A percentile compares a stretch with the other conserved stretches of the same genome.
Conservation (phyloP, 2,113 vertebrate genomes). For the Condylura cristata region DNA sequence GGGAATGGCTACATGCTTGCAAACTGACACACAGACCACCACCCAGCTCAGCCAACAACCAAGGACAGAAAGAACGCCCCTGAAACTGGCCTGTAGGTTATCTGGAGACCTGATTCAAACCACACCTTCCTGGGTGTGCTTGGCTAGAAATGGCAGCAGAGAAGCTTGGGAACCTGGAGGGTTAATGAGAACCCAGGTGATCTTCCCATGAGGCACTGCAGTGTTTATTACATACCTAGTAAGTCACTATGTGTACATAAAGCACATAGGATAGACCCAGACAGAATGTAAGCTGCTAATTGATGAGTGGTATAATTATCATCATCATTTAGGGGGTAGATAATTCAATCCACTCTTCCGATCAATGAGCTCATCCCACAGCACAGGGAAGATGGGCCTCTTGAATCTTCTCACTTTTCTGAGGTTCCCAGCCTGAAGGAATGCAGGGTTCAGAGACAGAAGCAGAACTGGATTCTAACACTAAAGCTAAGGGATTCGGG, state of each 20-base stretch:
- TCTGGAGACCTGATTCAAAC: neutral
- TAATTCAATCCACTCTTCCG: neutral
- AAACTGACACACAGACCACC: neutral
- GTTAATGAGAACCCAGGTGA: rapidly evolving
- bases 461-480: neutral
- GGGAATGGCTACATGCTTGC: rapidly evolving
- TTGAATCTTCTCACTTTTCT: neutral
- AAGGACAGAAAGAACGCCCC: neutral
- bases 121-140: neutral
- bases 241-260: neutral
- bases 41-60: neutral
- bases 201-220: neutral
- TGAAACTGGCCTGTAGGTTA: neutral
- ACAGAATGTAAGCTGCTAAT: no score
- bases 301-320: rapidly evolving
- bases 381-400: rapidly evolving
- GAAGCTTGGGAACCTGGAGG: neutral
- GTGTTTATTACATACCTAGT: neutral
- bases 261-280: neutral
- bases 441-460: neutral
- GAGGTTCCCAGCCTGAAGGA: neutral
- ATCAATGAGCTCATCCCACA: neutral
- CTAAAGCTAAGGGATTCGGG: neutral
- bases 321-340: neutral
- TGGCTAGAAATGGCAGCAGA: neutral